These are phyloP conservation scores for Stichopus chloronotus DNA, from an alignment of 35 echinoderm and acorn worm genomes.

Conservation along the genomic window DNA sequence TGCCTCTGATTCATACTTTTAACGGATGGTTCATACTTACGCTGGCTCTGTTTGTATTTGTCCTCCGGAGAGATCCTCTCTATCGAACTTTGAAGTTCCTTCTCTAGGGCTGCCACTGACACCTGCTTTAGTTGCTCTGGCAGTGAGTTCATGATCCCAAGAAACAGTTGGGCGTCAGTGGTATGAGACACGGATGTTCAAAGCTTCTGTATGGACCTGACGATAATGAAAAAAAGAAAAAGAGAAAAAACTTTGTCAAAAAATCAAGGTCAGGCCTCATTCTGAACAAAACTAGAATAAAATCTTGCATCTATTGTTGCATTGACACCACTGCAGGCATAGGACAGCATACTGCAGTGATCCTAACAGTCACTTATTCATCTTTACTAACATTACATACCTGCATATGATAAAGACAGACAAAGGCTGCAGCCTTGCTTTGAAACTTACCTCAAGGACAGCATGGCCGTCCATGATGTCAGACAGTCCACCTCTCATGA, in stretches of 20 bases:
- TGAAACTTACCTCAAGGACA: conserved; percentile 79
- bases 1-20: no score
- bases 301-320: no score
- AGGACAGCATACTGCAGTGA: no score
- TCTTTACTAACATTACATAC: no score
- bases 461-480: conserved; percentile 89
- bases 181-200: conserved; percentile 93
- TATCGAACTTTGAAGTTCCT: conserved; percentile 44
- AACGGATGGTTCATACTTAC: neutral
- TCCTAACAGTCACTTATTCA: no score
- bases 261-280: no score
- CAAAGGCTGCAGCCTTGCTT: neutral
- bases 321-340: no score
- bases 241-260: no score
- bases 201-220: conserved; percentile 78
- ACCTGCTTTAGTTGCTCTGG: conserved; percentile 75
- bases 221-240: neutral
- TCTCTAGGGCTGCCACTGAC: conserved; percentile 10
- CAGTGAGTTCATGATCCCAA: conserved; percentile 89
- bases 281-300: no score
- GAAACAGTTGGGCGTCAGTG: conserved; percentile 91
- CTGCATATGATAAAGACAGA: no score
- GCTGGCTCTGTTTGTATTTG: conserved; percentile 23
- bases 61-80: conserved; percentile 23
- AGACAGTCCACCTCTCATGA: conserved; percentile 64